These are phyloP conservation scores for Syndactyla subalaris DNA, from an alignment of 2,797 vertebrate genomes.

Conservation along the genomic window DNA sequence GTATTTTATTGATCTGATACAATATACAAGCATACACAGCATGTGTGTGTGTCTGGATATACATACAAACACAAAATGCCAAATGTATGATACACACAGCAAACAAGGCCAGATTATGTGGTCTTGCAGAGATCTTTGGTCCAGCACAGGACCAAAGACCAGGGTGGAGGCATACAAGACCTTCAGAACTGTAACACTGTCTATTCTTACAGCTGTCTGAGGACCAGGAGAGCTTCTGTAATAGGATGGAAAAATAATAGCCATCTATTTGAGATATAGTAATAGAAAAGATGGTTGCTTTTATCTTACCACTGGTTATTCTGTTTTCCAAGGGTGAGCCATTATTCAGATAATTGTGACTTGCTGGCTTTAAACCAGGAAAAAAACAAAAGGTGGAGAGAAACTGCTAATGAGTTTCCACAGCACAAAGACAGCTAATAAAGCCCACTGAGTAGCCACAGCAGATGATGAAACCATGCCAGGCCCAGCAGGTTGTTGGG, in stretches of 20 bases:
- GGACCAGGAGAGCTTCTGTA: background rate
- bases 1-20: constrained; percentile 47
- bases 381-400: background rate
- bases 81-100: constrained; percentile 13
- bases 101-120: background rate
- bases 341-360: background rate
- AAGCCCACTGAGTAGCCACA: background rate
- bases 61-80: background rate
- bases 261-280: background rate
- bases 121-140: background rate
- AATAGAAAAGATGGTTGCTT: background rate
- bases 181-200: background rate
- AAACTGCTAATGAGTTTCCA: background rate
- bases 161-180: background rate
- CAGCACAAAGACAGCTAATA: background rate
- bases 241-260: background rate
- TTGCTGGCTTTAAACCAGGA: background rate
- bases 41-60: background rate
- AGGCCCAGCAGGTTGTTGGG: background rate
- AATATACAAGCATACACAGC: constrained; percentile 15
- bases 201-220: background rate
- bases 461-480: background rate
- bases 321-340: background rate
- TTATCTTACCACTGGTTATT: background rate
- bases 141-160: background rate